Percentiles rank a stretch among this genome's conserved stretches.
Conservation (phyloP, 2,888 invertebrate species). For the Diogma glabrata region DNA sequence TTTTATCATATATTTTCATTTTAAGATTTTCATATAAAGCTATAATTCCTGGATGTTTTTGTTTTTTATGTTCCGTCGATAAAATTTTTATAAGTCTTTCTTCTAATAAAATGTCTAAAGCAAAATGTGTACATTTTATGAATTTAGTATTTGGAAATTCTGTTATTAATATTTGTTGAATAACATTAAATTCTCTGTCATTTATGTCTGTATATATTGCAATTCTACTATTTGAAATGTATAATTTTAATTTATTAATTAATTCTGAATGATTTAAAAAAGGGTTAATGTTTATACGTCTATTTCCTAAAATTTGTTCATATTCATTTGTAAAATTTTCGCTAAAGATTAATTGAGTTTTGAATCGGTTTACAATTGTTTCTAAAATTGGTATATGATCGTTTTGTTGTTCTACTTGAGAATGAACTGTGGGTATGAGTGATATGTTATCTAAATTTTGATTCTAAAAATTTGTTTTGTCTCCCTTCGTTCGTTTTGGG, state of each 20-base stretch:
- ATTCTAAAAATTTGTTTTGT: slow-evolving; percentile 2
- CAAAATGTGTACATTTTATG: background rate
- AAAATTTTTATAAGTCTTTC: background rate
- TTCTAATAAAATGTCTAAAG: background rate
- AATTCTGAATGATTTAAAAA: background rate
- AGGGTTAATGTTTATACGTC: slow-evolving; percentile 11
- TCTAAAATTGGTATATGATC: slow-evolving; percentile 17
- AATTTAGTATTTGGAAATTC: background rate
- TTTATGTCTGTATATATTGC: slow-evolving; percentile 12
- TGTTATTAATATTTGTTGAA: background rate
- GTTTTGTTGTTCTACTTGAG: slow-evolving; percentile 17
- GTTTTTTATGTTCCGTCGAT: background rate
- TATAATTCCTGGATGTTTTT: background rate
- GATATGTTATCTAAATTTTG: background rate
- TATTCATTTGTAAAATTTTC: slow-evolving; percentile 13
- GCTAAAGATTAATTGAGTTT: slow-evolving; percentile 16
- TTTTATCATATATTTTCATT: background rate
- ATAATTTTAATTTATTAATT: slow-evolving; percentile 9
- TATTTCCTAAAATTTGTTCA: slow-evolving; percentile 12
- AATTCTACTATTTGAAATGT: slow-evolving; percentile 1
- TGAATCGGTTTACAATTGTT: slow-evolving; percentile 6
- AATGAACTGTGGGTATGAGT: slow-evolving; percentile 10
- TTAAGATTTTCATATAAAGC: background rate
- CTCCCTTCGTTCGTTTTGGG: slow-evolving; percentile 5
- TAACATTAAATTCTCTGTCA: slow-evolving; percentile 11